phyloP scores from a whole-genome alignment of 2,888 invertebrate genomes.

The Thyatira batis region DNA sequence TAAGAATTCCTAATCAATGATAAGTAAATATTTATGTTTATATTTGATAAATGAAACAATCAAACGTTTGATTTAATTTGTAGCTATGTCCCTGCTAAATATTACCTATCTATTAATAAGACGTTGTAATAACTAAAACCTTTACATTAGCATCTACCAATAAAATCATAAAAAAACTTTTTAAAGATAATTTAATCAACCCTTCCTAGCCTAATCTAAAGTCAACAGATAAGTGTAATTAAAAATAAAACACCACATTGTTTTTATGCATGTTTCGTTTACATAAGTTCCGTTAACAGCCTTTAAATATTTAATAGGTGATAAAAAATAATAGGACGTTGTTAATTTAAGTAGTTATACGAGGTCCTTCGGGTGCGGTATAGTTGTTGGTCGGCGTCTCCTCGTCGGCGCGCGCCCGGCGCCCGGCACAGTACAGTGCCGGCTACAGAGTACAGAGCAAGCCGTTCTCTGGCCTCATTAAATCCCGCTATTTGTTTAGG shows the following conservation, averaged over 20 bases:
- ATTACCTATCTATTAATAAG: no score
- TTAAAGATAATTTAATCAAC: no score
- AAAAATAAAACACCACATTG: not conserved
- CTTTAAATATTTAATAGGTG: not conserved
- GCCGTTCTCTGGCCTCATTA: conserved; percentile 67
- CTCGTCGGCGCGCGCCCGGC: not conserved
- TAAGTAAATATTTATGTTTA: not conserved
- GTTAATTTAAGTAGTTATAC: conserved; percentile 26
- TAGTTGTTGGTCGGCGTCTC: conserved; percentile 23
- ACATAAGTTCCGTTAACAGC: not conserved
- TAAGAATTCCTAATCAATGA: conserved; percentile 39
- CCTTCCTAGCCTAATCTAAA: not conserved
- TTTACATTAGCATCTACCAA: no score
- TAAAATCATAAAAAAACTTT: no score
- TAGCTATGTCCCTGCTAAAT: no score
- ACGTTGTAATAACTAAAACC: no score
- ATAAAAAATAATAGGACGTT: conserved; percentile 5
- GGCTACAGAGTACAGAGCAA: conserved; percentile 26
- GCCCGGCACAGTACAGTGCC: conserved; percentile 9
- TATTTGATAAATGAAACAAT: no score
- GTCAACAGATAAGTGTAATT: not conserved
- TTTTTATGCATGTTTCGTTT: not conserved
- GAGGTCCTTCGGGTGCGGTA: conserved; percentile 13
- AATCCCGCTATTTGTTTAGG: conserved; percentile 77
- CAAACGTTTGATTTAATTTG: no score